Base-by-base conservation (phyloP, 1,140 invertebrate species). In the Drosophila kepulauana region DNA sequence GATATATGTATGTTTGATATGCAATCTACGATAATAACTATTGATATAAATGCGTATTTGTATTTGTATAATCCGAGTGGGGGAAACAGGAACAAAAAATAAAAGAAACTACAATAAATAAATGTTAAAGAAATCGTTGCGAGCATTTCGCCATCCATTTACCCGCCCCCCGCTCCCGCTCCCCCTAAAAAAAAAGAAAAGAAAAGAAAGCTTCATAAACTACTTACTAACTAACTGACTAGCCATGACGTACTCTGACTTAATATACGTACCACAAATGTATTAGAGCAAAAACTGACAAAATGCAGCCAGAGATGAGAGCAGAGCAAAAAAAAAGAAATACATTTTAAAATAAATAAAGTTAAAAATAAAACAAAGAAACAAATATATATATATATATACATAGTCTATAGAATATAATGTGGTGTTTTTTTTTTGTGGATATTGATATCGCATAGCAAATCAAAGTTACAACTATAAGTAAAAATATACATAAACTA, bases 401-500 rank as follows among this genome's bases (percentile, higher is more conserved):
- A n/a, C n/a, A n/a, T n/a, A n/a, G n/a, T n/a, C n/a, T n/a, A n/a
- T 64, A 56, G 41, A 16, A 30, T 54, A 65, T 43, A 54, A 64
- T 56, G 51, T 54, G 61, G 59, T 73, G 51, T 49, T 46, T 76
- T 82, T 86, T 86, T 88, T 82, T 78, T 75, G 64, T 51, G 28
- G 54, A 61, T 51, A 66, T 35, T 35, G 59, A 80, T 72, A 85
- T 57, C 69, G 82, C 77, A 75, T 87, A 75, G 84, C 76, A 87
- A 88, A 87, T 88, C 78, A 84, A 84, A 80, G 67, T 67, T 84
- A 87, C 63, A 68, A 56, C 11, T 20, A 63, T 76, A 78, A 64
- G 64, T 61, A 41, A 56, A 52, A 57, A 67, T 59, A n/a, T 35
- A 41, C 13, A 33, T 5, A 33, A 16, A 33, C 45, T 11, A 61